Percentiles rank a stretch among this genome's conserved stretches.
Conservation (phyloP, 2,797 vertebrate genomes). For the Gymnocypris eckloni region DNA sequence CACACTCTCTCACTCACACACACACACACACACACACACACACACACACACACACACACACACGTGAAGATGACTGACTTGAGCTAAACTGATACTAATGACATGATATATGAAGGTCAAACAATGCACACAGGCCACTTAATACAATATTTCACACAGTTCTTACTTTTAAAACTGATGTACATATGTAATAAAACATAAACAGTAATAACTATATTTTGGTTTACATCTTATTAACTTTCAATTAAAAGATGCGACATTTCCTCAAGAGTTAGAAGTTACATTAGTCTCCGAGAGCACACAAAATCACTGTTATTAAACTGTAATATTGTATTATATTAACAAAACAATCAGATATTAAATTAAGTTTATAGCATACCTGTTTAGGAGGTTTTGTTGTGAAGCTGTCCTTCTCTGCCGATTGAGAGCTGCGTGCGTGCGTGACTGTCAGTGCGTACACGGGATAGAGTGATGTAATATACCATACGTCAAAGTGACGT, state of each 20-base stretch:
- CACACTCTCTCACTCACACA: too few relatives aligned
- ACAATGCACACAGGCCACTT: background rate
- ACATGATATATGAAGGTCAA: conserved; percentile 35
- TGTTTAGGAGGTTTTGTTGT: background rate
- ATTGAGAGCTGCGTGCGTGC: background rate
- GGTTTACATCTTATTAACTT: too few relatives aligned
- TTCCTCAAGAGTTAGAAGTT: background rate
- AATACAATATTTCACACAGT: background rate
- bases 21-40: too few relatives aligned
- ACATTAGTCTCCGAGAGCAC: background rate
- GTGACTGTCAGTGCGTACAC: background rate
- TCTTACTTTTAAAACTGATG: background rate
- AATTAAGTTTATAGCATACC: background rate
- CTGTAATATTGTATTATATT: background rate
- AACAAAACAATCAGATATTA: background rate
- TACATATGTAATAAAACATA: background rate
- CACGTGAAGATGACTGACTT: background rate
- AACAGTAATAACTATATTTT: background rate
- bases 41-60: too few relatives aligned
- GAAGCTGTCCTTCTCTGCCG: background rate
- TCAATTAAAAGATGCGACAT: background rate
- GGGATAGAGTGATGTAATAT: conserved; percentile 20
- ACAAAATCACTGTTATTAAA: background rate
- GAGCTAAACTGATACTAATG: background rate
- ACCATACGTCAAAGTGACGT: background rate